Conservation (phyloP, 2,888 invertebrate species). For the Caenorhabditis sp. region DNA sequence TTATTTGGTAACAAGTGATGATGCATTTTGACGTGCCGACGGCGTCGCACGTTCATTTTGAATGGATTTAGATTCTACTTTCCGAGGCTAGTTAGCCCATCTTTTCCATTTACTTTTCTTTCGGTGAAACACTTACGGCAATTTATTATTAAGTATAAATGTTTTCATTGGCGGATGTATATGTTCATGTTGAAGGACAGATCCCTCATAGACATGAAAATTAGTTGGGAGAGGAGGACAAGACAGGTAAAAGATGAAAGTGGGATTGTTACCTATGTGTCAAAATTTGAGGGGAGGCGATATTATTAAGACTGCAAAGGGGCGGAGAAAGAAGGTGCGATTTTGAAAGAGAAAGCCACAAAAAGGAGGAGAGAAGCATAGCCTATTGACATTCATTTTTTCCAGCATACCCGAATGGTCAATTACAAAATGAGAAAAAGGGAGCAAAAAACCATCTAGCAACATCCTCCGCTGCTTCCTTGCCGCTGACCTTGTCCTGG, state of each 20-base stretch:
- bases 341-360: constrained; percentile 9
- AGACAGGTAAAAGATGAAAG: constrained; percentile 11
- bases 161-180: constrained; percentile 9
- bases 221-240: constrained; percentile 18
- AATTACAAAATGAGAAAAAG: constrained; percentile 39
- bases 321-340: neutral
- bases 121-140: constrained; percentile 15
- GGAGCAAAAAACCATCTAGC: constrained; percentile 27
- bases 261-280: neutral
- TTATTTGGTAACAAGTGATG: constrained; percentile 30
- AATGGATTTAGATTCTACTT: too few relatives aligned
- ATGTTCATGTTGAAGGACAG: constrained; percentile 17
- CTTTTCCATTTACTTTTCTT: neutral
- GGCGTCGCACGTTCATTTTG: too few relatives aligned
- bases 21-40: neutral
- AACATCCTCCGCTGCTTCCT: constrained; percentile 55
- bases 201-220: constrained; percentile 41
- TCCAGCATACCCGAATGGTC: constrained; percentile 49
- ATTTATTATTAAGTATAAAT: constrained; percentile 56
- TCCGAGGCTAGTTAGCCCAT: constrained; percentile 32
- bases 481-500: constrained; percentile 57
- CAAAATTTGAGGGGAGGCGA: neutral
- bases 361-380: constrained; percentile 9
- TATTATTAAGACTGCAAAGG: neutral
- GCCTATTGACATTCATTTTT: constrained; percentile 52